Base-by-base conservation (phyloP, 2,888 invertebrate species). In the Rhamphomyia laevipes region DNA sequence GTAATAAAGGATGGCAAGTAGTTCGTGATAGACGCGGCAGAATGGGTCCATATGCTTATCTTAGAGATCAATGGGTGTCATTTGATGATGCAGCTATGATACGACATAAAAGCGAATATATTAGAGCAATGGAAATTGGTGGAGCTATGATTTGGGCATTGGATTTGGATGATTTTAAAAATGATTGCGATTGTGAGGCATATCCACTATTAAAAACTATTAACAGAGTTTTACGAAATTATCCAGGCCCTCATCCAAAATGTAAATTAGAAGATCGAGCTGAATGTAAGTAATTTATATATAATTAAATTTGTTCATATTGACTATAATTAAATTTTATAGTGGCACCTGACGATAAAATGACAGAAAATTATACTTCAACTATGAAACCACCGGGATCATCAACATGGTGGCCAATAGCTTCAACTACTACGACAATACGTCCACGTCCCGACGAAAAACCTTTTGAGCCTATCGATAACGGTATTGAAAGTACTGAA, bases 101-200 rank as follows among this genome's bases (percentile, higher is more conserved):
- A 17, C 76, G 81, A 27, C 82, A 86, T 58, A 93, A 93, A 61
- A 82, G 89, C 4, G 82, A 88, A 60, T 90, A 82, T 61, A 80
- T 90, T 9, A 81, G 82, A 52, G 77, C 81, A 1, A 82, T 87
- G 76, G 82, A 81, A 0, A 73, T 93, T 4, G 91, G 84, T 15
- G 91, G 91, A 33, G 84, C 84, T 40, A 91, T 91, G 90, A 81
- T 89, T 18, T 92, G 91, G 91, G 86, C 91, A 0, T 70, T 91
- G 13, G 91, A 91, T 67, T 70, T 91, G 48, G 91, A 92, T 61
- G 91, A 92, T 66, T 91, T 91, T 62, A 81, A 79, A 54, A 85
- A 88, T 56, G 72, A 77, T 49, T 91, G 91, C 59, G 80, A 78
- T 10, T 91, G 91, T 61, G 91, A 90, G 56, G 77, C 81, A 18